Conservation (phyloP, 2,113 vertebrate species). For the Lamprotornis superbus region DNA sequence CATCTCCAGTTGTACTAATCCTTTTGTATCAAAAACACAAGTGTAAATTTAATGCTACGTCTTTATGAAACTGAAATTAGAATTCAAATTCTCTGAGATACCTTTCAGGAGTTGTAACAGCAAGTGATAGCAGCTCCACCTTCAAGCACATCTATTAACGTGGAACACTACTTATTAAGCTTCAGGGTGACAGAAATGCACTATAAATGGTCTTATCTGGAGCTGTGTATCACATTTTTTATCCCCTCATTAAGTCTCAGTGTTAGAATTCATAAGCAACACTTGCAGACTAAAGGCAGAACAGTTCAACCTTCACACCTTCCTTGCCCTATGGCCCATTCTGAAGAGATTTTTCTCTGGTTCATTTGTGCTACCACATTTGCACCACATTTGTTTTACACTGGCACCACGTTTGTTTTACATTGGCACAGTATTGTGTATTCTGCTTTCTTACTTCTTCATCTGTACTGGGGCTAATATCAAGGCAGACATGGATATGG, state of each 20-base stretch:
- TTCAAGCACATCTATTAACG: neutral
- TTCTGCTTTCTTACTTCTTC: neutral
- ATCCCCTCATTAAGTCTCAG: neutral
- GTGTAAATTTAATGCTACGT: neutral
- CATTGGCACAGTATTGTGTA: neutral
- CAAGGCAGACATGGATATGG: neutral
- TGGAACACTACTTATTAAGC: neutral
- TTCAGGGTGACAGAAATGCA: neutral
- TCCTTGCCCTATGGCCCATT: neutral
- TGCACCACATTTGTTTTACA: neutral
- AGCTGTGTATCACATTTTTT: neutral
- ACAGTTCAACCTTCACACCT: neutral
- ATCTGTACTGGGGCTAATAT: neutral
- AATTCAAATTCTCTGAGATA: neutral
- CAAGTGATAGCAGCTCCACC: neutral
- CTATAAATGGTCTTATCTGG: neutral
- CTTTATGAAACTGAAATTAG: conserved; percentile 10
- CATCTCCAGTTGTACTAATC: neutral
- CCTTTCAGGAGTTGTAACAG: neutral
- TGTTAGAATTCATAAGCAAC: neutral
- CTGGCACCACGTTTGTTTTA: neutral
- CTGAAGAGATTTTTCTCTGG: neutral
- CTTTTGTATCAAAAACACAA: neutral
- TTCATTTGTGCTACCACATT: neutral
- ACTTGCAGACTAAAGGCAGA: neutral